Conservation (phyloP, 2,888 invertebrate genomes). For the Theretra japonica region DNA sequence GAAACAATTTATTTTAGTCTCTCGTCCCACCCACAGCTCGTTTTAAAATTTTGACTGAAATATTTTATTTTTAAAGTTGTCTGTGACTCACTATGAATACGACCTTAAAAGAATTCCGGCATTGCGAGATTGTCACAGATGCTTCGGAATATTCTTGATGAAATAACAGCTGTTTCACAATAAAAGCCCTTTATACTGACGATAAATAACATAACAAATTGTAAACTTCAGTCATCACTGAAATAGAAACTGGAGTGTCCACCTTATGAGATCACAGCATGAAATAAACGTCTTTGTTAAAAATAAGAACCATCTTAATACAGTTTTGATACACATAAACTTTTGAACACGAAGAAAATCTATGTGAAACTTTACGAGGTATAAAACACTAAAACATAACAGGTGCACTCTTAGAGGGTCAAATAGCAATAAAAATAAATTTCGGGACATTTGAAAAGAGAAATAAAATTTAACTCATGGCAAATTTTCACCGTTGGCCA, state of each 20-base stretch:
- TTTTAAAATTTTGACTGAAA: slow-evolving; percentile 20
- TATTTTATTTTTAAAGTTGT: slow-evolving; percentile 23
- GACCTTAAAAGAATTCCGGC: slow-evolving; percentile 9
- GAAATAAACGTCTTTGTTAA: not conserved
- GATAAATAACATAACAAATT: too few relatives aligned
- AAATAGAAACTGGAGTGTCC: not conserved
- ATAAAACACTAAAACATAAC: slow-evolving; percentile 11
- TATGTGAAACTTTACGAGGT: not conserved
- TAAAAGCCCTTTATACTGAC: not conserved
- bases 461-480: slow-evolving; percentile 60
- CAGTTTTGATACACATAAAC: not conserved
- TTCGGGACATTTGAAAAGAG: slow-evolving; percentile 38
- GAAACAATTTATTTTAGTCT: slow-evolving; percentile 28
- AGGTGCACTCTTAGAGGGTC: slow-evolving; percentile 20
- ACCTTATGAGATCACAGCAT: not conserved
- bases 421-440: slow-evolving; percentile 30
- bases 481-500: slow-evolving; percentile 60
- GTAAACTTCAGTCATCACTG: not conserved
- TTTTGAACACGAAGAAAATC: not conserved
- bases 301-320: not conserved
- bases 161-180: not conserved
- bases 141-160: slow-evolving; percentile 3
- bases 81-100: slow-evolving; percentile 22
- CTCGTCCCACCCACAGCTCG: slow-evolving; percentile 24
- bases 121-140: not conserved